Base-by-base conservation (phyloP, 1,140 invertebrate species). In the Macrobrachium rosenbergii region DNA sequence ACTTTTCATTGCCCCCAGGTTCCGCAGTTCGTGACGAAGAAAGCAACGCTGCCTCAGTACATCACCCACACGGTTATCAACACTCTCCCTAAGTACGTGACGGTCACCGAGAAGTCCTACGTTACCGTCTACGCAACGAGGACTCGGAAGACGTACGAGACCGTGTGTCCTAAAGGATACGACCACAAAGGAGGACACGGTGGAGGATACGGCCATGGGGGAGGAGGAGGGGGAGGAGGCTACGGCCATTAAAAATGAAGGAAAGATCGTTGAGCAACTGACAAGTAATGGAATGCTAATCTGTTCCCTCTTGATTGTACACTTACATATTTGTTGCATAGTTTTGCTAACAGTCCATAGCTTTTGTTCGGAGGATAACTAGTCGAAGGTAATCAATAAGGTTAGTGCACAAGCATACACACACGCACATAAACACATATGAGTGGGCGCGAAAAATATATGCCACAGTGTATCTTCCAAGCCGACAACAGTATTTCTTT, bases 101-200 rank as follows among this genome's bases (percentile, higher is more conserved):
- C 89, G 17, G 89, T 89, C 59, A 89, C 89, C 28, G 89, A 89
- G 83, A 89, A 89, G 83, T 88, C 89, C 5, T 89, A 88, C 83
- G 85, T 89, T 59, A 89, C 89, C 8, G 89, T 89, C 8, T 88
- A 87, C 23, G 89, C 89, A 52, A 89, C 89, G 37, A 77, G 89
- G 73, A 89, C 89, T 6, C 89, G 89, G 16, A 89, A 89, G 75
- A 79, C 82, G 14, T 89, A 89, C 62, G 89, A 89, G 62, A 89
- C 89, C 16, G 79, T 89, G 28, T 89, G 89, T 73, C 89, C 89
- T 0, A 89, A 89, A 62, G 89, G 89, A 14, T 89, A 88, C 69
- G 84, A 67, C 19, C 60, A 81, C 23, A 77, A 77, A 21, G 69
- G 52, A 28, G 88, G 88, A 2, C 63, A 75, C 17, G 88, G 88